Percentiles rank a stretch among this genome's conserved stretches.
Conservation (phyloP, 1,140 invertebrate species). For the Tetraneura akinire region DNA sequence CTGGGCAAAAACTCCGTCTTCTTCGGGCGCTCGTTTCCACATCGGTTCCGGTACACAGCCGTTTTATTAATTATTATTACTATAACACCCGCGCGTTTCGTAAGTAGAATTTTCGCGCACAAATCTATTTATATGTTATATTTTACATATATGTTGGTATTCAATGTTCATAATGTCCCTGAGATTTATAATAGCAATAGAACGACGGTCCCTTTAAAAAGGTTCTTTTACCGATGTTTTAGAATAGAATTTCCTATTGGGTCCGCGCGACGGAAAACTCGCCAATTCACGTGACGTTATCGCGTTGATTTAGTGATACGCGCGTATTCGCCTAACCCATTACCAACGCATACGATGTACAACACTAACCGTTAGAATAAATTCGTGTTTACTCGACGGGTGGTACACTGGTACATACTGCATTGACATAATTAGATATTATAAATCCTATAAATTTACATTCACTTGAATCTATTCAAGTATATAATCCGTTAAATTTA, state of each 20-base stretch:
- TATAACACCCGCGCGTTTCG: not conserved
- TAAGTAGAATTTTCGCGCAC: not conserved
- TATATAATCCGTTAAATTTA: not conserved
- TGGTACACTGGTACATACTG: not conserved
- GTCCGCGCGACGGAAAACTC: not conserved
- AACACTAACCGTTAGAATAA: not conserved
- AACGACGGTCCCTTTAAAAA: too few relatives aligned
- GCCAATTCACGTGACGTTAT: not conserved
- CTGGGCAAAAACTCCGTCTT: not conserved
- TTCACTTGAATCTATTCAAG: not conserved
- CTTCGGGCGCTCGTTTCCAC: not conserved
- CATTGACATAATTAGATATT: conserved; percentile 8
- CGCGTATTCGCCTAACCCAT: not conserved
- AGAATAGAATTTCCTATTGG: not conserved
- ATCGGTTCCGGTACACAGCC: not conserved
- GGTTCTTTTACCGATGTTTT: too few relatives aligned
- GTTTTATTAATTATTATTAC: too few relatives aligned
- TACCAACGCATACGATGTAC: not conserved
- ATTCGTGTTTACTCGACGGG: not conserved
- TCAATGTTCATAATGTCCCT: too few relatives aligned
- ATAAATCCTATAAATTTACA: not conserved
- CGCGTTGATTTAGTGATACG: not conserved
- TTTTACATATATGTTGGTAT: too few relatives aligned
- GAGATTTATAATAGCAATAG: not conserved
- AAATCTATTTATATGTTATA: too few relatives aligned